These are phyloP conservation scores for Synaphobranchus kaupii DNA, from an alignment of 2,797 vertebrate genomes.

Conservation along the genomic window DNA sequence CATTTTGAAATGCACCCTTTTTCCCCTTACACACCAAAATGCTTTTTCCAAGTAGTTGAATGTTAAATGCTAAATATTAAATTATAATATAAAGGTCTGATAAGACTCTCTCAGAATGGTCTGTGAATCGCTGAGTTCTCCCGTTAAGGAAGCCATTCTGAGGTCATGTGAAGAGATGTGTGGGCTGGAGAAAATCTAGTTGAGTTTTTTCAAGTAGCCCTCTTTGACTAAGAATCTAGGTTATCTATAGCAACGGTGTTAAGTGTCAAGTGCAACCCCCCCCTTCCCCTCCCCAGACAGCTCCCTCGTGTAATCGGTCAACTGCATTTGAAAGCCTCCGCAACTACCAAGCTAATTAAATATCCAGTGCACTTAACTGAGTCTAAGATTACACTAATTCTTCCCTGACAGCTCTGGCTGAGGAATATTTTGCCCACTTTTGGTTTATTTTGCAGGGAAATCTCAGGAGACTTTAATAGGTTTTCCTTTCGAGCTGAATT, in stretches of 20 bases:
- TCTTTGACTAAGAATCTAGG: neutral
- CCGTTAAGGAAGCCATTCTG: neutral
- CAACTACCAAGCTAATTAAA: constrained; percentile 21
- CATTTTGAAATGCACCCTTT: neutral
- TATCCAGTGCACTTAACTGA: constrained; percentile 27
- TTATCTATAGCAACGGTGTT: neutral
- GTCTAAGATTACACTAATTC: constrained; percentile 31
- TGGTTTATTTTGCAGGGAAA: too few relatives aligned
- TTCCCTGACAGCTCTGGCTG: constrained; percentile 14
- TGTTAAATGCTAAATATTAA: neutral
- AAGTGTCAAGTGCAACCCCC: neutral
- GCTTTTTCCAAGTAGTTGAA: neutral
- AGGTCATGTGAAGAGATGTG: neutral
- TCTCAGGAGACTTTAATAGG: neutral
- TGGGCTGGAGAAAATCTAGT: neutral
- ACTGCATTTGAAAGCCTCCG: constrained; percentile 21
- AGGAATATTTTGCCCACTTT: neutral
- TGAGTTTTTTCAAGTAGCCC: neutral
- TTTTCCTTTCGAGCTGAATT: constrained; percentile 24
- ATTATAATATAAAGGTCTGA: neutral
- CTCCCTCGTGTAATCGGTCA: constrained; percentile 25
- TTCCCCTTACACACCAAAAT: neutral
- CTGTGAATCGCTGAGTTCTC: neutral
- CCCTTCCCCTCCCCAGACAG: neutral
- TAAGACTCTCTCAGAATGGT: neutral